These are phyloP conservation scores for Odobenus rosmarus DNA, from an alignment of 2,113 vertebrate species.

Conservation along the genomic window DNA sequence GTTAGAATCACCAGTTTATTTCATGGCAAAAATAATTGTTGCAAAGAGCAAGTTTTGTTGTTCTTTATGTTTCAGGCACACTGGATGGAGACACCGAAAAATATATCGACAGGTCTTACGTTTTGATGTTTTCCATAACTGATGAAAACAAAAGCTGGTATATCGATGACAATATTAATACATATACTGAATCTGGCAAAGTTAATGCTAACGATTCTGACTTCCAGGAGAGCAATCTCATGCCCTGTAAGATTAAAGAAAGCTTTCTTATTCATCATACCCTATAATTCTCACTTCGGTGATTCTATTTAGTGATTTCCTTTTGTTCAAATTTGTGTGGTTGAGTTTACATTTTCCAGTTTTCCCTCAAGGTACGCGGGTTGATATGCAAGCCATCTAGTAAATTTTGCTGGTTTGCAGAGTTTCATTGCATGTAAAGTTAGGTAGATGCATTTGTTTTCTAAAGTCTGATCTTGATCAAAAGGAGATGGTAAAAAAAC, in stretches of 20 bases:
- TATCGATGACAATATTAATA: conserved; percentile 92
- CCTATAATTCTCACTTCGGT: neutral
- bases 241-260: conserved; percentile 88
- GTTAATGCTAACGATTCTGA: conserved; percentile 88
- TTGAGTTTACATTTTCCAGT: neutral
- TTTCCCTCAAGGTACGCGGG: neutral
- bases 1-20: neutral
- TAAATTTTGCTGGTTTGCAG: neutral
- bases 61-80: conserved; percentile 83
- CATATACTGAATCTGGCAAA: conserved; percentile 83
- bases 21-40: neutral
- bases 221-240: conserved; percentile 94
- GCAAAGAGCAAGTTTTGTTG: neutral
- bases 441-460: neutral
- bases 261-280: neutral
- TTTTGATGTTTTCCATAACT: conserved; percentile 91
- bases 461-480: neutral
- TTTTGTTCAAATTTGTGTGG: neutral
- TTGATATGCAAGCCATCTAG: neutral
- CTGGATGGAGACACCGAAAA: conserved; percentile 82
- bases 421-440: neutral
- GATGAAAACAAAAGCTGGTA: conserved; percentile 97
- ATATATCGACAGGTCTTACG: conserved; percentile 85
- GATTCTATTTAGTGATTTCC: neutral
- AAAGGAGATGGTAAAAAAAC: neutral